Base-by-base conservation (phyloP, 2,113 vertebrate species). In the Sus scrofa region DNA sequence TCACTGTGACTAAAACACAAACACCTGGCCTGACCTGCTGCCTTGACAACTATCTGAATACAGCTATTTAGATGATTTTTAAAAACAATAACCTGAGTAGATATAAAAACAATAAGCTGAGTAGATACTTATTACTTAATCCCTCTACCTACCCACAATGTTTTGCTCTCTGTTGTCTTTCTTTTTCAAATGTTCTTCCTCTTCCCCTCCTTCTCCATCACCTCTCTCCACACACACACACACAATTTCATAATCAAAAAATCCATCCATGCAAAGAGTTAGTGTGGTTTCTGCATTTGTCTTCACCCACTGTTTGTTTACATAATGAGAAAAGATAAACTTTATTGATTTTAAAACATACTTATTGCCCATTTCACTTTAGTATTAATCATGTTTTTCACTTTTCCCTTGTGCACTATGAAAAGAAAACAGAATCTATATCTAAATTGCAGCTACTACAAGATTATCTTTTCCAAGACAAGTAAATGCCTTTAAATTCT, bases 381-480 rank as follows among this genome's bases (percentile, higher is more conserved):
- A 84, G 27, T 94, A 20, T 5, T 95, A 56, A 73, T 70, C 15
- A 73, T 39, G 11, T 74, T 89, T 95, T 95, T 73, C 6, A 58
- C 44, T 79, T 96, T 87, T 30, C 7, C 82, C 12, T 83, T 90
- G 9, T 82, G 7, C 77, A 5, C 44, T 90, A 15, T 95, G 58
- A 87, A 84, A 13, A 18, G 85, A 82, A 95, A 90, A 91, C 10
- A 68, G 44, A 81, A 87, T 90, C 8, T 3, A 74, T 19, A 32
- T 67, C 24, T 26, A 88, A 84, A 91, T n/a, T 81, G 18, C 50
- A 93, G 13, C 10, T 19, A 89, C 74, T 86, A 83, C 44, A 83
- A 86, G 52, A 62, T 75, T 95, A 20, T 92, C n/a, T 96, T 96
- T 95, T 19, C 10, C 37, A 68, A 68, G 27, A 91, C 24, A 95